A percentile compares a stretch with the other conserved stretches of the same genome.
Conservation (phyloP, 2,113 vertebrate species). For the Tupaia tana region DNA sequence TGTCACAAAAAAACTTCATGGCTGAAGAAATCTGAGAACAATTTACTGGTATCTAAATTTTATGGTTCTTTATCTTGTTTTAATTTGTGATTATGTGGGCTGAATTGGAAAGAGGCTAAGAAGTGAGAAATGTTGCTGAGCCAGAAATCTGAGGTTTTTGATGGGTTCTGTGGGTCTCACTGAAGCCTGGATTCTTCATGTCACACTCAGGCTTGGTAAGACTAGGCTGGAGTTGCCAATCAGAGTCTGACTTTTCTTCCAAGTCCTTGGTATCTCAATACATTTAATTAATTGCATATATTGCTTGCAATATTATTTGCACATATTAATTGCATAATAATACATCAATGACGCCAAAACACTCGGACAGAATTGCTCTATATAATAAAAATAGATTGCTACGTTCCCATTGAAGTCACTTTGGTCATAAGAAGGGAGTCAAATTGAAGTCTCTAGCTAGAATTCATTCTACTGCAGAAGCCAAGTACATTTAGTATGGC, state of each 20-base stretch:
- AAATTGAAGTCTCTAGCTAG: conserved; percentile 73
- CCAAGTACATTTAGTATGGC: conserved; percentile 81
- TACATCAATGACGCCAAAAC: neutral
- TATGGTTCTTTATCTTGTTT: conserved; percentile 43
- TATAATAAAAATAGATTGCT: neutral
- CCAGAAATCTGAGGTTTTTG: neutral
- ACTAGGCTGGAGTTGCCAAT: neutral
- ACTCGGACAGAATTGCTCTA: neutral
- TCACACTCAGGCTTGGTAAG: neutral
- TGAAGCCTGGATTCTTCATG: neutral
- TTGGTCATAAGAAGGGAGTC: conserved; percentile 73
- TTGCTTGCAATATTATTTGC: neutral
- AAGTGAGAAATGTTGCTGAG: conserved; percentile 33
- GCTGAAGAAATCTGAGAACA: conserved; percentile 48
- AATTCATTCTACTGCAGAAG: conserved; percentile 77
- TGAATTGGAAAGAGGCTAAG: neutral
- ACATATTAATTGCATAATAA: conserved; percentile 14
- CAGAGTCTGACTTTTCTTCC: conserved; percentile 27
- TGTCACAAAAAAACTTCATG: conserved; percentile 44
- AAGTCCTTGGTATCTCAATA: neutral
- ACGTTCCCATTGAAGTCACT: conserved; percentile 71
- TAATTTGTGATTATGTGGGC: conserved; percentile 8
- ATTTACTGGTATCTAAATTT: conserved; percentile 29
- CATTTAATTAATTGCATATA: conserved; percentile 10
- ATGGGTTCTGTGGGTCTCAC: neutral